Base-by-base conservation (phyloP, 2,113 vertebrate species). In the Hiodon alosoides region DNA sequence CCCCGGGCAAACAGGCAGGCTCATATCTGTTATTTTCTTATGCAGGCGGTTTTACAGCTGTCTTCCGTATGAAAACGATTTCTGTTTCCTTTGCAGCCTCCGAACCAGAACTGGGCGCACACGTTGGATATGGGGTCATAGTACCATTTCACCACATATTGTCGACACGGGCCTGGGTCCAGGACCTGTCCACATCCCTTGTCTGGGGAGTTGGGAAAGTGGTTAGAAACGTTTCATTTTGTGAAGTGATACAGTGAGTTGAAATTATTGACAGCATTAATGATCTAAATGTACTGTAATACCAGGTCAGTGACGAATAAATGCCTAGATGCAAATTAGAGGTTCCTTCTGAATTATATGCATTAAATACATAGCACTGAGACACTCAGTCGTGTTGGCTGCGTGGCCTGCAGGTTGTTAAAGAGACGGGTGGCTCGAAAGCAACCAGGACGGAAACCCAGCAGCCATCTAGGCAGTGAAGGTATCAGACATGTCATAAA, bases 101-200 rank as follows among this genome's bases (percentile, higher is more conserved):
- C 92, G 0, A 92, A 98, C 94, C 94, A 97, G 89, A 96, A 97
- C 74, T 88, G 92, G 69, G 89, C 94, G n/a, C 95, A 96, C 2
- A 92, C 86, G 74, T 95, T 94, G 6, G 89, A 87, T 0, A 81
- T 83, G 17, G 79, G 77, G 77, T 94, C 92, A 16, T 94, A 96
- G 86, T 93, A 96, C 94, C 94, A 95, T 79, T 90, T 93, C 50
- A 91, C 86, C 72, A 90, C 73, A 0, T 94, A 96, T 31, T 91
- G 64, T 0, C 65, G 71, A 66, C 94, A 96, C 0, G 92, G 86
- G 3, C 94, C 94, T 0, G 86, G 90, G n/a, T 89, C 90, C 80
- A 95, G 60, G n/a, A 73, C 67, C 81, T 91, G 90, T 6, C 81
- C 61, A 61, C 93, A 96, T 51, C 84, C 85, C 50, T 85, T 79